Conservation (phyloP, 2,113 vertebrate species). For the Peromyscus maniculatus region DNA sequence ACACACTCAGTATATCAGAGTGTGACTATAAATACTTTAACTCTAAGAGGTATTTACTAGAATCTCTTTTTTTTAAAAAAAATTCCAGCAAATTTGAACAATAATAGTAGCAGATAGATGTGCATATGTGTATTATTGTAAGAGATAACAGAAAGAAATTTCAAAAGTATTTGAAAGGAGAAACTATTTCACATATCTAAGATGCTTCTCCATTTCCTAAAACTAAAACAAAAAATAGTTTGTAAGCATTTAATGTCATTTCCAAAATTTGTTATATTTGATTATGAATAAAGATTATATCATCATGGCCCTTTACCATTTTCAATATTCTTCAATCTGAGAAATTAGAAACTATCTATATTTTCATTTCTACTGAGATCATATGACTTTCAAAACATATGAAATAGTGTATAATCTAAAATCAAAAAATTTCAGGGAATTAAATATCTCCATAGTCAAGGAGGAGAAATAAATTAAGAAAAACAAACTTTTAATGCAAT, state of each 20-base stretch:
- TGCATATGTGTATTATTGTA: background rate
- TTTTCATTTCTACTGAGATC: background rate
- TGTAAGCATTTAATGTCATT: background rate
- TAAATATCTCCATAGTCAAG: background rate
- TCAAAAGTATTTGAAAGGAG: background rate
- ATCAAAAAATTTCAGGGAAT: background rate
- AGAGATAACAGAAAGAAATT: background rate
- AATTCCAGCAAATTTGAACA: background rate
- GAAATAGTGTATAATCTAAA: background rate
- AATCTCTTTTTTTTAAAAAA: background rate
- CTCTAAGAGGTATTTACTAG: slow-evolving; percentile 4
- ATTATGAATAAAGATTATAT: background rate
- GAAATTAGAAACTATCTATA: background rate
- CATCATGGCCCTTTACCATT: background rate
- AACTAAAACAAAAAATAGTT: background rate
- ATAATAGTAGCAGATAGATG: background rate
- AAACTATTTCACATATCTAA: background rate
- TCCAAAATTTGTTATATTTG: background rate
- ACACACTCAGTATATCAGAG: background rate
- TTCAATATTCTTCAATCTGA: background rate
- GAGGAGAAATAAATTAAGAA: background rate
- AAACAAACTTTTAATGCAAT: background rate
- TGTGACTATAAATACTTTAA: background rate
- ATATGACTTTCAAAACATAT: background rate
- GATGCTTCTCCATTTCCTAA: background rate